Evolutionary conservation across 2,113 vertebrate species (phyloP), one percentile per base, ranked within the genome.

Genomic region (Origma solitaria): DNA sequence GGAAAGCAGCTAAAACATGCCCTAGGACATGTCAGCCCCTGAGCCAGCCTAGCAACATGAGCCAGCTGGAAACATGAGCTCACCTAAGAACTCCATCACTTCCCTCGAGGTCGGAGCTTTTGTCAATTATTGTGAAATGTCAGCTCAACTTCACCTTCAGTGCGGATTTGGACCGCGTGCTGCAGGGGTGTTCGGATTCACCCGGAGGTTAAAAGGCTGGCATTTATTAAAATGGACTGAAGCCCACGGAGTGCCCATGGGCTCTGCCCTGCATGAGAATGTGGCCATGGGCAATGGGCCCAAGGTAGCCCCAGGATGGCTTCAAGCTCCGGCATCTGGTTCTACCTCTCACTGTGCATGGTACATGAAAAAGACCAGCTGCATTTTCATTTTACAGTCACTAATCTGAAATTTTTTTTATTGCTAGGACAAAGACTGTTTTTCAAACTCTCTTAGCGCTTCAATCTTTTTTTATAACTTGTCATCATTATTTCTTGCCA

Each of bases 281-380:
- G 42, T 57, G 61, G 16, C 56, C 33, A 6, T 21, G 22, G 57
- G 58, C 68, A 85, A 30, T 9, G 19, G 88, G 23, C 23, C 27
- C 45, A 53, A 81, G 37, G 44, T 14, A 81, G 7, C 15, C 45
- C 15, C 40, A 60, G 60, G 42, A 45, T 9, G 27, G 17, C 47
- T 81, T 50, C 70, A 58, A 68, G 40, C 21, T 70, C 4, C 1
- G 25, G 42, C 0, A 0, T 22, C 50, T 21, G 11, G 10, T 62
- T 50, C 50, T 88, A 31, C 19, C 35, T 68, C 37, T 60, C 31
- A 6, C 8, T 40, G 28, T 49, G 47, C 38, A 25, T 1, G 4
- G n/a, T 13, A 40, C 44, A 27, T 54, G 15, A 45, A 57, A 88
- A 84, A 71, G 49, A 47, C 23, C n/a, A 68, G 38, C 28, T 88